Evolutionary conservation across 2,888 invertebrate species (phyloP), one percentile per base, ranked within the genome.

Genomic region (Meganola albula): DNA sequence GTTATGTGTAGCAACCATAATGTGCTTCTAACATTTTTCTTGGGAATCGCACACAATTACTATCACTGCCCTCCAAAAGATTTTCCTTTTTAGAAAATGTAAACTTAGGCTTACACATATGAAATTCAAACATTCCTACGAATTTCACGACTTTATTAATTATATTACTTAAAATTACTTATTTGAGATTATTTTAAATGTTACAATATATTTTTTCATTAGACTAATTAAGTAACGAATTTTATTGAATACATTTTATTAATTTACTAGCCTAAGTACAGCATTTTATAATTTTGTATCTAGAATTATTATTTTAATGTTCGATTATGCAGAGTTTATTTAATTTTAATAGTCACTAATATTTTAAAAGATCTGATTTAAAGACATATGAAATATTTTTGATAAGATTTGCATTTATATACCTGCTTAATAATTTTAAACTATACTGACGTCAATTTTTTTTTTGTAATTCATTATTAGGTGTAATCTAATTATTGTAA

Each of bases 331-430:
- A 53, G 33, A 36, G 26, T 52, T 30, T 37, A 30, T 40, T 37
- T 40, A 21, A 21, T 30, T 24, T 24, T 27, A 25, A n/a, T n/a
- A n/a, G n/a, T n/a, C n/a, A n/a, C n/a, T n/a, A n/a, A 31, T 24
- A 16, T 33, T 24, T 24, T 30, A 10, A 14, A 26, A 37, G 48
- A 47, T 53, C 52, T 53, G 52, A 51, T 35, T 10, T 34, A 41
- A 48, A 27, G 36, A 50, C 31, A 26, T 32, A 37, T 29, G 34
- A 11, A 12, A 29, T 41, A 37, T 52, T 44, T 48, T 51, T 42
- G 33, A 43, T 44, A 43, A 27, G 12, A 22, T 37, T 44, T 28
- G 37, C 36, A 29, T 48, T 42, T 34, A 44, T 38, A 31, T 26
- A 24, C 12, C 33, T 48, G 35, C 24, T 39, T 44, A 38, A 23